Conservation (phyloP, 2,888 invertebrate genomes). For the Oligia strigilis region DNA sequence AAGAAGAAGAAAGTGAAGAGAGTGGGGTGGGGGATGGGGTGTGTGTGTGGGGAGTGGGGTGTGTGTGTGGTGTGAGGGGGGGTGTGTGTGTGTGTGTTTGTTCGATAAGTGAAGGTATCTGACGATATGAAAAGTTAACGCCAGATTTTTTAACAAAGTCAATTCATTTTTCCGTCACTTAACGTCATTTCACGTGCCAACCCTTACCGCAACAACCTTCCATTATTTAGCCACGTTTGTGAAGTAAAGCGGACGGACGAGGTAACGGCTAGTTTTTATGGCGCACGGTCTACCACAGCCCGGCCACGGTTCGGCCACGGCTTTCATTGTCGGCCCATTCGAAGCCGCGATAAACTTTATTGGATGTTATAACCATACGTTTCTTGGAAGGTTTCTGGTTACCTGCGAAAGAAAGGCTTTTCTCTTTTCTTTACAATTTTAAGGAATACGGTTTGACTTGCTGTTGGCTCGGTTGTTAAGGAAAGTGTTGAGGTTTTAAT, state of each 20-base stretch:
- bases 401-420: conserved; percentile 40
- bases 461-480: conserved; percentile 4
- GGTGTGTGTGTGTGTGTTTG: too few species aligned
- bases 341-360: conserved; percentile 63
- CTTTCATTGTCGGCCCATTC: conserved; percentile 65
- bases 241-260: conserved; percentile 62
- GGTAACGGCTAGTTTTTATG: conserved; percentile 65
- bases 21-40: too few species aligned
- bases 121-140: background rate
- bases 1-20: too few species aligned
- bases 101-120: background rate
- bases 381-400: conserved; percentile 30
- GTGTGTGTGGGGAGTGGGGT: too few species aligned
- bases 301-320: conserved; percentile 19
- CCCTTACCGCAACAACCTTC: conserved; percentile 53
- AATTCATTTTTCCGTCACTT: background rate
- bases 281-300: conserved; percentile 42
- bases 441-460: conserved; percentile 26
- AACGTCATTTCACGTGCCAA: conserved; percentile 32
- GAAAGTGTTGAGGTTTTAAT: conserved; percentile 31
- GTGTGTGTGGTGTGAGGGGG: too few species aligned
- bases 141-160: background rate
- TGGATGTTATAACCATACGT: conserved; percentile 59
- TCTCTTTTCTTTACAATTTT: conserved; percentile 15
- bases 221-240: conserved; percentile 67